These are phyloP conservation scores for Solenopsis fugax DNA, from an alignment of 1,140 invertebrate genomes.

Conservation along the genomic window DNA sequence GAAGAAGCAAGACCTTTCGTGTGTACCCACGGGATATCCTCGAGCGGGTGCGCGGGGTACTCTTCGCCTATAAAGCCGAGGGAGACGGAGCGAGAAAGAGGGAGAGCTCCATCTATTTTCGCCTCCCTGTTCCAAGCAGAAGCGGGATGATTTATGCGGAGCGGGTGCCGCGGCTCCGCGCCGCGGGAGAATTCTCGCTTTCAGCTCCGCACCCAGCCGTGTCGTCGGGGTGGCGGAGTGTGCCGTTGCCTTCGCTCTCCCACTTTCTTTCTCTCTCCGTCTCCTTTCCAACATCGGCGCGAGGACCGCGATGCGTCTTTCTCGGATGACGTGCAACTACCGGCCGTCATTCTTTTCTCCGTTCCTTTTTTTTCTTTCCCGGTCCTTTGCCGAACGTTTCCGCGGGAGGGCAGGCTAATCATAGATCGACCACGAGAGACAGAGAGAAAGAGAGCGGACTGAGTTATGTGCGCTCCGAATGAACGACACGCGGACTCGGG, in stretches of 20 bases:
- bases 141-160: constrained; percentile 80
- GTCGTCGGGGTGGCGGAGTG: constrained; percentile 77
- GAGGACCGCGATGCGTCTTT: constrained; percentile 73
- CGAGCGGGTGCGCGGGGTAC: constrained; percentile 7
- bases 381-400: constrained; percentile 56
- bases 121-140: constrained; percentile 76
- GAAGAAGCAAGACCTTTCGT: constrained; percentile 9
- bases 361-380: constrained; percentile 7
- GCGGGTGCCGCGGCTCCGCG: constrained; percentile 77
- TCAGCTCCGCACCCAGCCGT: constrained; percentile 76
- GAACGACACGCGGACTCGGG: constrained; percentile 44
- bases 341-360: constrained; percentile 60
- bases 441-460: constrained; percentile 35
- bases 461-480: constrained; percentile 59
- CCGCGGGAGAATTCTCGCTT: constrained; percentile 80
- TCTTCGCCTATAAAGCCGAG: constrained; percentile 43
- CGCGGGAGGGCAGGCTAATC: constrained; percentile 70
- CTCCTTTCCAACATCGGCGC: constrained; percentile 55
- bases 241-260: constrained; percentile 64
- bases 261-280: not conserved
- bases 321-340: constrained; percentile 75
- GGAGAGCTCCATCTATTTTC: constrained; percentile 77
- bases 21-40: constrained; percentile 33
- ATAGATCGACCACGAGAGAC: constrained; percentile 74
- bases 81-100: constrained; percentile 42